Evolutionary conservation across 2,797 vertebrate genomes (phyloP).

Genomic region (Coracias cyanogaster): DNA sequence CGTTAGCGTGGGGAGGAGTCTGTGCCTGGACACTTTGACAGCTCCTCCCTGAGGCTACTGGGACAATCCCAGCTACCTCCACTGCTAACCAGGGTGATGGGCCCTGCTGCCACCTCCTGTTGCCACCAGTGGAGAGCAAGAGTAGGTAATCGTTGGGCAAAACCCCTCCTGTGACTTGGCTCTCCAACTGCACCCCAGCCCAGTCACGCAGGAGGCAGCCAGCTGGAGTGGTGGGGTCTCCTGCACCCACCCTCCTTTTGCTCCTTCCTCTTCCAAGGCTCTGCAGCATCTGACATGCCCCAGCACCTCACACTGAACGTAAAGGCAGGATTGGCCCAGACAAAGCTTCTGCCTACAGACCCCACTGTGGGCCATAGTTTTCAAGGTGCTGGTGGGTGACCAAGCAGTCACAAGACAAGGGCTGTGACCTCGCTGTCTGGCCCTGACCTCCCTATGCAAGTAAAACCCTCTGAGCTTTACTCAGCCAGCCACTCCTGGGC

Average conservation of each 20-base stretch:
- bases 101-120: not conserved
- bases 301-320: not conserved
- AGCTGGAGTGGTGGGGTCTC: accelerated
- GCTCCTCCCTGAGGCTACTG: not conserved
- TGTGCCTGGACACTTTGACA: slow-evolving; percentile 1
- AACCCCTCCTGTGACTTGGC: accelerated
- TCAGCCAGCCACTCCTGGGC: not conserved
- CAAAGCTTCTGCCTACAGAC: not conserved
- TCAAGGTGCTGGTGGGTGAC: not conserved
- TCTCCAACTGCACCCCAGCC: not conserved
- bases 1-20: slow-evolving; percentile 68
- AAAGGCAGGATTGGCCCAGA: not conserved
- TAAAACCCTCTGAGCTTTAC: not conserved
- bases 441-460: not conserved
- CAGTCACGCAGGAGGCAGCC: accelerated
- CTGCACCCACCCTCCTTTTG: not conserved
- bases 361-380: not conserved
- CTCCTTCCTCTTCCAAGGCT: not conserved
- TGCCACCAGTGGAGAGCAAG: not conserved
- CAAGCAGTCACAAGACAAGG: accelerated
- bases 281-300: not conserved
- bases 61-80: not conserved
- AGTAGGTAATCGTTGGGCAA: not conserved
- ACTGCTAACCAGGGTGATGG: accelerated
- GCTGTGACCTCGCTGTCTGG: not conserved